Percentiles rank a stretch among this genome's conserved stretches.
Evolutionary conservation across 2,797 vertebrate genomes (phyloP).

Genomic region (Amniataba percoides): DNA sequence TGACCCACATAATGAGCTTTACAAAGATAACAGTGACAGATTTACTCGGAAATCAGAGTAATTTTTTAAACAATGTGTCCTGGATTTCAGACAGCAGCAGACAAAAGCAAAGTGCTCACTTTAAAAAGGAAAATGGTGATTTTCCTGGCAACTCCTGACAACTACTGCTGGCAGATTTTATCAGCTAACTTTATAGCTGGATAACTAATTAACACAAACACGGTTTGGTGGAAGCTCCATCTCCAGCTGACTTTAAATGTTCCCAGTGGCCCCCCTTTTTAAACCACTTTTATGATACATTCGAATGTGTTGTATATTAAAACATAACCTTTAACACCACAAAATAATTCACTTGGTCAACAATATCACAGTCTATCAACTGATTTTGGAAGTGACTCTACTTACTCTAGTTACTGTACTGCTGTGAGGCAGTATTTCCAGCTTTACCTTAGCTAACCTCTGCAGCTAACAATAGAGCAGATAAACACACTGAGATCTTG

Average conservation of each 20-base stretch:
- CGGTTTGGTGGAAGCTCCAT: not conserved
- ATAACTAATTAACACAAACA: not conserved
- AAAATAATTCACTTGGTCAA: not conserved
- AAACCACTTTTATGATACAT: not conserved
- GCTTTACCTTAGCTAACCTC: too few relatives aligned
- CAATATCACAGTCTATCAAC: not conserved
- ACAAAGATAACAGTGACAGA: not conserved
- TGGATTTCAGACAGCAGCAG: slow-evolving; percentile 2
- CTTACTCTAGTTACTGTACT: not conserved
- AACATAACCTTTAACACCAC: not conserved
- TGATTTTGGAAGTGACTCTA: not conserved
- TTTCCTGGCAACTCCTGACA: not conserved
- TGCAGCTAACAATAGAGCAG: not conserved
- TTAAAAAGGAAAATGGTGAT: not conserved
- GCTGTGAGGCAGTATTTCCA: not conserved
- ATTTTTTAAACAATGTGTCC: not conserved
- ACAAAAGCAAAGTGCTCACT: not conserved
- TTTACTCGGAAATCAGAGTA: not conserved
- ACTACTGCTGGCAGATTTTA: not conserved
- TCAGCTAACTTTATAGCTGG: not conserved
- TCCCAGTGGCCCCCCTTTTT: not conserved
- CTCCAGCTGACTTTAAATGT: not conserved
- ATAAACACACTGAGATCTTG: not conserved
- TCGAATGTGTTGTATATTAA: too few relatives aligned
- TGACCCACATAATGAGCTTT: slow-evolving; percentile 14